Conservation (phyloP, 1,140 invertebrate genomes). For the Antheraea mylitta region DNA sequence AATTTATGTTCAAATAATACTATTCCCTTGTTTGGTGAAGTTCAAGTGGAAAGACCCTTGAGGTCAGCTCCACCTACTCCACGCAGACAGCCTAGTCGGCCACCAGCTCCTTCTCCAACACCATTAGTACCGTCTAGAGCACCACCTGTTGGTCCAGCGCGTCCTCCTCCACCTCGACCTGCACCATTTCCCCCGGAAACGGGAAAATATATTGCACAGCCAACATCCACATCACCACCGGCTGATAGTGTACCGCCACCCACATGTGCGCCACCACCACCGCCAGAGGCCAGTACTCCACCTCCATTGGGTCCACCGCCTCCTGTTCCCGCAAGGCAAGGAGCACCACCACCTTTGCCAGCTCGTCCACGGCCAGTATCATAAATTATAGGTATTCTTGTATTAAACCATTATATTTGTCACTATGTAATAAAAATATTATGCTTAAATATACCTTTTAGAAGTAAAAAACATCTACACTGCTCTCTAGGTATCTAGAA, state of each 20-base stretch:
- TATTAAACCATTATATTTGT: neutral
- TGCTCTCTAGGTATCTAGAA: neutral
- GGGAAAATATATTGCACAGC: slow-evolving; percentile 56
- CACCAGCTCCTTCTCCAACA: slow-evolving; percentile 80
- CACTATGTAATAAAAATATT: neutral
- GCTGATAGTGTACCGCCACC: slow-evolving; percentile 62
- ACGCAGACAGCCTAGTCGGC: slow-evolving; percentile 65
- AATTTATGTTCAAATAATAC: slow-evolving; percentile 91
- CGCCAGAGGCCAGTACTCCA: slow-evolving; percentile 79
- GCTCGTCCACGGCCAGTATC: slow-evolving; percentile 77
- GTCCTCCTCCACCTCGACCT: slow-evolving; percentile 77
- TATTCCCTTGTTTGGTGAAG: slow-evolving; percentile 83
- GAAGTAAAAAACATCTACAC: neutral
- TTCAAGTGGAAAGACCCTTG: slow-evolving; percentile 51
- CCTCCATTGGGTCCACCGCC: slow-evolving; percentile 79
- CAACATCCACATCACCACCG: slow-evolving; percentile 45
- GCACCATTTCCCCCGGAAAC: slow-evolving; percentile 71
- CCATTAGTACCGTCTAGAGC: slow-evolving; percentile 80
- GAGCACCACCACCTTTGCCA: slow-evolving; percentile 85
- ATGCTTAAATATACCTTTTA: neutral
- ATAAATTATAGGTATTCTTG: slow-evolving; percentile 24
- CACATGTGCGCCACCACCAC: slow-evolving; percentile 81
- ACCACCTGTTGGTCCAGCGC: slow-evolving; percentile 69
- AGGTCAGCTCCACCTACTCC: slow-evolving; percentile 75
- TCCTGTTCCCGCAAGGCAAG: slow-evolving; percentile 78